Conservation (phyloP, 2,113 vertebrate species). For the Engystomops pustulosus region DNA sequence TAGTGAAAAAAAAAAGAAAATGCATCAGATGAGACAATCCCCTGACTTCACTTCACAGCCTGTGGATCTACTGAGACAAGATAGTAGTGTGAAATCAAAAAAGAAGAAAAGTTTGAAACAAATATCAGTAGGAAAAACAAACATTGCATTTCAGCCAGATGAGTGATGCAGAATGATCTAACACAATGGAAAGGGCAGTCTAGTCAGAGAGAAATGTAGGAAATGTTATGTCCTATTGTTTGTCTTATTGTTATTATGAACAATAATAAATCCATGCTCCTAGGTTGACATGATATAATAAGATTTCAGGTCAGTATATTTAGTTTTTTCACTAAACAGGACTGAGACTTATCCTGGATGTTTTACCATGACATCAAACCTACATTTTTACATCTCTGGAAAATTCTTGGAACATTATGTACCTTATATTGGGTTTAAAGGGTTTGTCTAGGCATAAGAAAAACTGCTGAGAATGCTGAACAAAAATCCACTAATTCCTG, state of each 20-base stretch:
- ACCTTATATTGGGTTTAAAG: too few relatives aligned
- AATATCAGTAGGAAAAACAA: conserved; percentile 71
- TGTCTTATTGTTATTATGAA: background rate
- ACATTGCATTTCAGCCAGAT: conserved; percentile 74
- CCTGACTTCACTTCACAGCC: conserved; percentile 63
- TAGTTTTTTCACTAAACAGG: too few relatives aligned
- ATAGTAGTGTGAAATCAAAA: conserved; percentile 69
- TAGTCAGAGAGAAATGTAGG: background rate
- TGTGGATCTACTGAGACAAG: conserved; percentile 59
- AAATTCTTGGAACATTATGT: background rate
- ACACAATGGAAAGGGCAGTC: background rate
- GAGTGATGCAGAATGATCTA: conserved; percentile 42
- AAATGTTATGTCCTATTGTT: background rate
- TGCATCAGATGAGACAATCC: conserved; percentile 69
- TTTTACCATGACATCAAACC: too few relatives aligned
- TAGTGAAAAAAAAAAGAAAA: conserved; percentile 69
- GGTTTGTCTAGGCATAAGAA: too few relatives aligned
- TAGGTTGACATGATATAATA: background rate
- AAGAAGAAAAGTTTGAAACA: conserved; percentile 69
- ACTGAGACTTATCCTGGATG: too few relatives aligned
- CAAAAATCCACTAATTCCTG: too few relatives aligned
- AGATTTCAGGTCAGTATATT: too few relatives aligned
- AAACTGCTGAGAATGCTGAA: too few relatives aligned
- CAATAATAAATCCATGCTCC: too few relatives aligned
- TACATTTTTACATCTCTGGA: background rate